A percentile compares a stretch with the other conserved stretches of the same genome.
Conservation (phyloP, 2,113 vertebrate genomes). For the Bufo bufo region DNA sequence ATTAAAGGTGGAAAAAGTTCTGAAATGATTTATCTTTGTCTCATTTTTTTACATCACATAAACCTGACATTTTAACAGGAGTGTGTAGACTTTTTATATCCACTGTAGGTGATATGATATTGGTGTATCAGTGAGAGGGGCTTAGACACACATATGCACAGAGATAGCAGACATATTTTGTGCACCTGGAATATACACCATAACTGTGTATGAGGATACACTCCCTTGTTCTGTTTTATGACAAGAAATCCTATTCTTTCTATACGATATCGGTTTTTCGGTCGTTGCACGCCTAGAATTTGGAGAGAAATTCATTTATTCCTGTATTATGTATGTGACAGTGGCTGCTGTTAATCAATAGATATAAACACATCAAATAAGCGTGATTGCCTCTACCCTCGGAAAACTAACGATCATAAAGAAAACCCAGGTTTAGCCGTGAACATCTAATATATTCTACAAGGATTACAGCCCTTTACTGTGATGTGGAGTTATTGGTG, state of each 20-base stretch:
- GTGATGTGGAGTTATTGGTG: slow-evolving; percentile 59
- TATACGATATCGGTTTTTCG: not conserved
- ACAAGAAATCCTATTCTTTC: slow-evolving; percentile 7
- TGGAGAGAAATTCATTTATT: slow-evolving; percentile 45
- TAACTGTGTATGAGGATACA: not conserved
- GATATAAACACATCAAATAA: slow-evolving; percentile 59
- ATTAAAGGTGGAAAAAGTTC: no score
- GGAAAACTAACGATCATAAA: slow-evolving; percentile 58
- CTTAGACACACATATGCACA: no score
- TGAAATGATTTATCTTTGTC: no score
- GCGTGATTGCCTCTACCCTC: slow-evolving; percentile 53
- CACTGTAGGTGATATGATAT: no score
- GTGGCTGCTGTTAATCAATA: slow-evolving; percentile 57
- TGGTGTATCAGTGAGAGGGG: no score
- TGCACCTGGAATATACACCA: no score
- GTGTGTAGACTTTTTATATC: no score
- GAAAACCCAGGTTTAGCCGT: slow-evolving; percentile 53
- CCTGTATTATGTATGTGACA: slow-evolving; percentile 53
- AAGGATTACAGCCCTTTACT: slow-evolving; percentile 57
- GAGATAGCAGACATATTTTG: no score
- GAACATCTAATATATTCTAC: slow-evolving; percentile 59
- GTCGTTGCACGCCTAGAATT: slow-evolving; percentile 14
- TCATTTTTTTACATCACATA: no score
- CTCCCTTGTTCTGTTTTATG: not conserved
- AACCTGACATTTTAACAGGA: no score